Evolutionary conservation across 2,113 vertebrate genomes (phyloP).

Genomic region (Heteronetta atricapilla): DNA sequence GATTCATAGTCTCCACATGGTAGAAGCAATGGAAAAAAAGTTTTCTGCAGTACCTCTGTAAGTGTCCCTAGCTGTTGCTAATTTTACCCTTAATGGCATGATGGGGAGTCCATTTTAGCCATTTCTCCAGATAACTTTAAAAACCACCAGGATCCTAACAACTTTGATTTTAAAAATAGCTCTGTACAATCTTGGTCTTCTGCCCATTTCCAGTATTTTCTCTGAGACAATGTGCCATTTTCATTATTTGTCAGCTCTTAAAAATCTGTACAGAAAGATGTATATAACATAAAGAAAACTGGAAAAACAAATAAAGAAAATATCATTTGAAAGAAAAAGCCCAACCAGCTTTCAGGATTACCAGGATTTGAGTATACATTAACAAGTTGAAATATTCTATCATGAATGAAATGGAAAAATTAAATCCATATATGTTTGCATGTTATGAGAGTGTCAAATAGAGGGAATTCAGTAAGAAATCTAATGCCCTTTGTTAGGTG

Average conservation of each 20-base stretch:
- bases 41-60: not conserved
- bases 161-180: not conserved
- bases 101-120: not conserved
- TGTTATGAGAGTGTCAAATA: constrained; percentile 6
- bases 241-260: not conserved
- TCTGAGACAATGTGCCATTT: not conserved
- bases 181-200: not conserved
- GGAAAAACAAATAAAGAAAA: not conserved
- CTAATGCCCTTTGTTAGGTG: constrained; percentile 24
- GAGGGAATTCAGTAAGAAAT: constrained; percentile 26
- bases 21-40: not conserved
- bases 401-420: constrained; percentile 30
- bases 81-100: not conserved
- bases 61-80: not conserved
- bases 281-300: not conserved
- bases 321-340: constrained; percentile 34
- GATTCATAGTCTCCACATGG: not conserved
- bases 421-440: constrained; percentile 18
- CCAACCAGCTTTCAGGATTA: not conserved
- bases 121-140: not conserved
- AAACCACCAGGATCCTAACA: not conserved
- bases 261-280: not conserved
- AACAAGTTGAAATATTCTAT: not conserved
- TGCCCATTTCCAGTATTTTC: not conserved
- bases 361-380: constrained; percentile 20